These are phyloP conservation scores for Nymphalis c-album DNA, from an alignment of 2,888 invertebrate genomes.

Conservation along the genomic window DNA sequence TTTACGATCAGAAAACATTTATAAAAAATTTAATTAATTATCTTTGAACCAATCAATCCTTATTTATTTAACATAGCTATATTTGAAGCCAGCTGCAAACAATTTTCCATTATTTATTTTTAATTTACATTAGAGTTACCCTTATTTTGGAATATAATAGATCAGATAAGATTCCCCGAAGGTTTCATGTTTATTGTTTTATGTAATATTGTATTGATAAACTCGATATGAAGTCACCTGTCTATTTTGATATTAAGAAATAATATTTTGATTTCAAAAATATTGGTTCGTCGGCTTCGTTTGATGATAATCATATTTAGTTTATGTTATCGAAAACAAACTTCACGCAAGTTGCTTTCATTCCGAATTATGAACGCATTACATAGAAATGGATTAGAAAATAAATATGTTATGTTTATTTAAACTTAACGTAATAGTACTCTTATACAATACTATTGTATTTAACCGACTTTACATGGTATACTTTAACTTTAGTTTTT, in stretches of 20 bases:
- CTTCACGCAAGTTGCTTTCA: not conserved
- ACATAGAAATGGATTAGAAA: constrained; percentile 4
- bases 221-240: constrained; percentile 46
- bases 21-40: not conserved
- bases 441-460: no score
- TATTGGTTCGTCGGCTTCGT: constrained; percentile 26
- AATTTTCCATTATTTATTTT: constrained; percentile 26
- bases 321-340: constrained; percentile 25
- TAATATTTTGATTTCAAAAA: constrained; percentile 20
- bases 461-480: no score
- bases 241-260: constrained; percentile 26
- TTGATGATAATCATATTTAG: constrained; percentile 31
- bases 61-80: not conserved
- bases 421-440: not conserved
- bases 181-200: constrained; percentile 43
- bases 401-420: not conserved
- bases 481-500: no score
- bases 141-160: constrained; percentile 40
- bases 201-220: constrained; percentile 37
- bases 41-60: constrained; percentile 1
- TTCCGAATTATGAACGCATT: constrained; percentile 6
- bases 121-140: constrained; percentile 31
- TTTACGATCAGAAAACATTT: not conserved
- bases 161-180: constrained; percentile 43
- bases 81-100: constrained; percentile 10